phyloP scores from a whole-genome alignment of 2,888 invertebrate genomes.

The Fragum sueziense region DNA sequence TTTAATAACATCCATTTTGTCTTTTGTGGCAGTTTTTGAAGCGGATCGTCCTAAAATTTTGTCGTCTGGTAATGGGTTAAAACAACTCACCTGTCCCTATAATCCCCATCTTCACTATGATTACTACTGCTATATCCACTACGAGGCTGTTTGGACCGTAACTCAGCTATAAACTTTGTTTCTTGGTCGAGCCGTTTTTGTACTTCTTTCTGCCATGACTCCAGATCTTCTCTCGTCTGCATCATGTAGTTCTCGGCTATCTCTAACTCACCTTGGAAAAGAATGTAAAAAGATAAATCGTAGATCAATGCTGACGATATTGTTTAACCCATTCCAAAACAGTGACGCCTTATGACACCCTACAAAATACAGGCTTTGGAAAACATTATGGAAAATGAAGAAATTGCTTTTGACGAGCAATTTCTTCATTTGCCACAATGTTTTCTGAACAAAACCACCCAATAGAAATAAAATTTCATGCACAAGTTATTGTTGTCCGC shows the following conservation, averaged over 20 bases:
- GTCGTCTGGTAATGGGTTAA: no score
- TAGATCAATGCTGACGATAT: no score
- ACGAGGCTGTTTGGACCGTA: conserved; percentile 67
- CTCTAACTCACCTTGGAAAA: conserved; percentile 62
- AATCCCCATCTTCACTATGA: conserved; percentile 66
- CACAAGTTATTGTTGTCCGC: no score
- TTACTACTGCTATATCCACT: conserved; percentile 70
- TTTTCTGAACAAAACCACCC: no score
- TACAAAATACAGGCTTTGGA: no score
- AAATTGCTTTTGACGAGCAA: not conserved
- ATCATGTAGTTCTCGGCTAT: conserved; percentile 66
- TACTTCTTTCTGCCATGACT: conserved; percentile 79
- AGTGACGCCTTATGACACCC: no score
- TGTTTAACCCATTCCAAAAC: no score
- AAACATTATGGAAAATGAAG: no score
- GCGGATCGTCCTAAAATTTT: no score
- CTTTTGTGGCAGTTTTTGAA: no score
- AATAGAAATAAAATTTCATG: not conserved
- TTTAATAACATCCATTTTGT: no score
- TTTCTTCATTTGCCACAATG: not conserved
- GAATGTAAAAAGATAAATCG: not conserved
- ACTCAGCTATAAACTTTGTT: conserved; percentile 76
- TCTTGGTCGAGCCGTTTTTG: conserved; percentile 78
- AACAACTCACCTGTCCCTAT: conserved; percentile 42
- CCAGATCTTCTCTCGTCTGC: conserved; percentile 73